Evolutionary conservation across 2,113 vertebrate genomes (phyloP), one percentile per base, ranked within the genome.

Genomic region (Oreochromis niloticus): DNA sequence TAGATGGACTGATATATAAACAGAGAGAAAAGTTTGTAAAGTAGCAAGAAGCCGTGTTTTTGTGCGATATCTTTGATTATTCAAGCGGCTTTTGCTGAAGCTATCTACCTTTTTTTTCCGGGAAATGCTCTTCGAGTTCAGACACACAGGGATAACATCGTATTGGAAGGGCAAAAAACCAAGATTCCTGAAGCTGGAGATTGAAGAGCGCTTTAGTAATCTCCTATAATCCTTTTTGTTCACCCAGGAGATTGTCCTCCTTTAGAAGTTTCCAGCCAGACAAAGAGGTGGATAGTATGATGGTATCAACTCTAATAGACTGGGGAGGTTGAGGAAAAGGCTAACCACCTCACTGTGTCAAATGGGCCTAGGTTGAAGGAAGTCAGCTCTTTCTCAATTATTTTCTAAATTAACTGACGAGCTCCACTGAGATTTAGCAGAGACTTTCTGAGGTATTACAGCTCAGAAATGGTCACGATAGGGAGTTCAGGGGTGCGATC

Each of bases 201-300:
- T 90, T 90, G 94, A 96, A 80, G 85, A 93, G 94, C 50, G 88
- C 91, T 87, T 92, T 89, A 46, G 93, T 96, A 94, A 96, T 96
- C 95, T 96, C 85, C 92, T 91, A 79, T 96, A 95, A 96, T 95
- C 95, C 93, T 85, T 94, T 95, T 94, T 95, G 92, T 95, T 93
- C 91, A 88, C 96, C 92, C 93, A 80, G 90, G 94, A 95, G 94
- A 94, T 95, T 94, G 95, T 93, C 92, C 94, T 93, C 80, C 93
- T 95, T 95, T 93, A 95, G 93, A 97, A 95, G 95, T 95, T 92
- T 92, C 83, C 91, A 93, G 92, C 88, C 92, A 94, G 93, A 94
- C 93, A 95, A 94, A 94, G 94, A 95, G 93, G 88, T 83, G 92
- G 95, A 95, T 94, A 87, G 93, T 92, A 83, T 75, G 95, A 95